These are phyloP conservation scores for Dasypogon diadema DNA, from an alignment of 2,888 invertebrate genomes.

Conservation along the genomic window DNA sequence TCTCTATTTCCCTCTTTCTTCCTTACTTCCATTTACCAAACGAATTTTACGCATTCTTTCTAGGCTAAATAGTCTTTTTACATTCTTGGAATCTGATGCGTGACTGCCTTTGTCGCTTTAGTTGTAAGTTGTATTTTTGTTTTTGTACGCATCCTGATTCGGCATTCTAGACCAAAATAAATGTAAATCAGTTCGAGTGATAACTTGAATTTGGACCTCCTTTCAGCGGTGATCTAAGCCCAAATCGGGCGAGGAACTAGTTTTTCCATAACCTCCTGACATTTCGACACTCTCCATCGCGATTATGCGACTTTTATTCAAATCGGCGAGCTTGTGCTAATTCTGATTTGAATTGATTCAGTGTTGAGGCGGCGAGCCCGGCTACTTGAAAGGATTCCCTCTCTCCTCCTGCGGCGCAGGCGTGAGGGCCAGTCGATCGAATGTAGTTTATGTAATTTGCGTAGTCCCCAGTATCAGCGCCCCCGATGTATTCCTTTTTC, in stretches of 20 bases:
- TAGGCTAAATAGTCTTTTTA: background rate
- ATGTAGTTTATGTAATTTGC: too few relatives aligned
- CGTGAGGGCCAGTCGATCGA: too few relatives aligned
- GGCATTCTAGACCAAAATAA: background rate
- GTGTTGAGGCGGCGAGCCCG: too few relatives aligned
- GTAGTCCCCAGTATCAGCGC: too few relatives aligned
- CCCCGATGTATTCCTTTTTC: too few relatives aligned
- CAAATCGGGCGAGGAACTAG: background rate
- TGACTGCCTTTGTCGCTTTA: background rate
- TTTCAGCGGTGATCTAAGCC: conserved; percentile 34
- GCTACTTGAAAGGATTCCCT: too few relatives aligned
- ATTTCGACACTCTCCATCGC: conserved; percentile 1
- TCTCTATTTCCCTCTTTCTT: too few relatives aligned
- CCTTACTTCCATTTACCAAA: background rate
- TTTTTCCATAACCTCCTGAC: conserved; percentile 11
- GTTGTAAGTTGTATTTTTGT: background rate
- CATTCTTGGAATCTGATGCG: conserved; percentile 11
- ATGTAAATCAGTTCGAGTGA: conserved; percentile 7
- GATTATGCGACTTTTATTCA: conserved; percentile 13
- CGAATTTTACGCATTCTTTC: background rate
- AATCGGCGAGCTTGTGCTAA: background rate
- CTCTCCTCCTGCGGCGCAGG: too few relatives aligned
- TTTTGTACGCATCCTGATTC: background rate
- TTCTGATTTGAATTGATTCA: conserved; percentile 3
- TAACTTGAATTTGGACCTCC: conserved; percentile 3